Conservation (phyloP, 2,113 vertebrate species). For the Chaetodon trifascialis region DNA sequence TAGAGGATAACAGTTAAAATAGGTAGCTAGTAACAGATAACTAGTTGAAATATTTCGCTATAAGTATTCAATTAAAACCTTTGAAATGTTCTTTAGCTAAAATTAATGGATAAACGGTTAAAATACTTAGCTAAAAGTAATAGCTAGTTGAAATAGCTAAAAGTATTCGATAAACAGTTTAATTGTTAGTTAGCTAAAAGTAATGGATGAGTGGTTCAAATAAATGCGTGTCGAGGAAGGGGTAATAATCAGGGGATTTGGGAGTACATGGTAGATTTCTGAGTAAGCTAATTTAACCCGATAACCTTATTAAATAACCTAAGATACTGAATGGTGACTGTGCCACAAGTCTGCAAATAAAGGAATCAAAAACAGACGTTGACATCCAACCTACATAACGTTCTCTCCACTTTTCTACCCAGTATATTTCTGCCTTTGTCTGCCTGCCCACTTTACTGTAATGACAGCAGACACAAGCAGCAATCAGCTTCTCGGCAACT, state of each 20-base stretch:
- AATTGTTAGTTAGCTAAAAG: background rate
- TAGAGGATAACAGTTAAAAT: no score
- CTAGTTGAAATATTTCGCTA: background rate
- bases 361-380: background rate
- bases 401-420: background rate
- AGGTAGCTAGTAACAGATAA: no score
- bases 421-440: background rate
- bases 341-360: background rate
- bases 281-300: background rate
- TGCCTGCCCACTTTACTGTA: background rate
- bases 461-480: background rate
- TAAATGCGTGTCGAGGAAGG: background rate
- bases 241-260: background rate
- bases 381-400: background rate
- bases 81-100: background rate
- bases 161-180: no score
- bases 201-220: background rate
- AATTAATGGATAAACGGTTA: no score
- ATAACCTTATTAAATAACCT: background rate
- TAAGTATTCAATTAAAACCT: background rate
- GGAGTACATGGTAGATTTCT: background rate
- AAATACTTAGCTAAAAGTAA: no score
- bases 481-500: background rate
- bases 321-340: background rate
- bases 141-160: no score